Evolutionary conservation across 2,797 vertebrate genomes (phyloP).

Genomic region (Falco peregrinus): DNA sequence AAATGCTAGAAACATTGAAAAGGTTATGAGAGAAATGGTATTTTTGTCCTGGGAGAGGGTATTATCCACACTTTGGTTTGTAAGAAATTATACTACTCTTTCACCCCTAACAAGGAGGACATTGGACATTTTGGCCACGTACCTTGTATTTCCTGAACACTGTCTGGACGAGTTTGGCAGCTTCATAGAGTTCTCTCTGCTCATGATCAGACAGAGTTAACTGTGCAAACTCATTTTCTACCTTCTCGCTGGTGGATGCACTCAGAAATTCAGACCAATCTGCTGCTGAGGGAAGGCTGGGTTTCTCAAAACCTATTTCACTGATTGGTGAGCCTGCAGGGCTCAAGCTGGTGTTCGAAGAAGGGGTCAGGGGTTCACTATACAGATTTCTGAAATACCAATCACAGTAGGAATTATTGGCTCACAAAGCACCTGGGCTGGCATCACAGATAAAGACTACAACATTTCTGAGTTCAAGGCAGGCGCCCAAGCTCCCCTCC

Average conservation of each 20-base stretch:
- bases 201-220: slow-evolving; percentile 97
- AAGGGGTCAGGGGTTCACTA: slow-evolving; percentile 89
- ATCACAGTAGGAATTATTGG: slow-evolving; percentile 24
- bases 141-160: slow-evolving; percentile 99
- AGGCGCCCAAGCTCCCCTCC: not conserved
- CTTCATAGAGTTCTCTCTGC: slow-evolving; percentile 98
- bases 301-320: slow-evolving; percentile 88
- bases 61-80: not conserved
- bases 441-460: not conserved
- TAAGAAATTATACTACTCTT: not conserved
- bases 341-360: slow-evolving; percentile 93
- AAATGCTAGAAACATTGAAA: not conserved
- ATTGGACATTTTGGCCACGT: not conserved
- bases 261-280: slow-evolving; percentile 98
- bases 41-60: not conserved
- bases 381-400: slow-evolving; percentile 87
- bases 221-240: slow-evolving; percentile 97
- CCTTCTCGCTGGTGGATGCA: slow-evolving; percentile 93
- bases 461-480: not conserved
- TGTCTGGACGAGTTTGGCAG: slow-evolving; percentile 96
- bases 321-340: slow-evolving; percentile 88
- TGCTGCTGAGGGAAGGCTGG: slow-evolving; percentile 89
- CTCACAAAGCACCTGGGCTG: not conserved
- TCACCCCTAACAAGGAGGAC: not conserved
- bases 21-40: not conserved